Percentiles rank a stretch among this genome's conserved stretches.
Conservation (phyloP, 2,888 invertebrate species). For the Eupeodes luniger region DNA sequence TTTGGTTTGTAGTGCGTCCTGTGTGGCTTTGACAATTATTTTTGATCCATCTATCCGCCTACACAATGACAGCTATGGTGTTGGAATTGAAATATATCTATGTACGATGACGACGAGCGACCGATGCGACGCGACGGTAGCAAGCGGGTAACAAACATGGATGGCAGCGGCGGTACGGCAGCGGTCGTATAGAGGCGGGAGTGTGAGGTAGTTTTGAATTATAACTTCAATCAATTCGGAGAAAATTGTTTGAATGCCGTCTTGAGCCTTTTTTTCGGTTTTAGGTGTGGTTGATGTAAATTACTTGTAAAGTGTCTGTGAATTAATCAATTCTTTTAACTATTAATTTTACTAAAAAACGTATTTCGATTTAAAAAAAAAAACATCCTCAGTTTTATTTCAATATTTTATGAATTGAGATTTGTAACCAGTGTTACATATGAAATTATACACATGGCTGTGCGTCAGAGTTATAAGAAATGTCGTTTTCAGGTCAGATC, state of each 20-base stretch:
- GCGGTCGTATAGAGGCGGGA: too few species aligned
- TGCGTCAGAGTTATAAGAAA: too few species aligned
- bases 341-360: not conserved
- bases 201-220: not conserved
- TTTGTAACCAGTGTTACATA: too few species aligned
- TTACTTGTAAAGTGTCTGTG: slow-evolving; percentile 11
- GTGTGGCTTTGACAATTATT: slow-evolving; percentile 73
- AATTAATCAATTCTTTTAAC: slow-evolving; percentile 9
- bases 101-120: not conserved
- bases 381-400: too few species aligned
- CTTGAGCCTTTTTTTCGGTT: not conserved
- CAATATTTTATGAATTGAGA: too few species aligned
- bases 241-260: slow-evolving; percentile 49
- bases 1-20: slow-evolving; percentile 57
- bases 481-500: too few species aligned
- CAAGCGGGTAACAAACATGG: too few species aligned
- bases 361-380: too few species aligned
- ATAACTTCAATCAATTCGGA: slow-evolving; percentile 56
- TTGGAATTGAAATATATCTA: too few species aligned
- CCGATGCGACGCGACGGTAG: too few species aligned
- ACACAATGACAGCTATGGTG: slow-evolving; percentile 33
- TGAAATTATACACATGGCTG: too few species aligned
- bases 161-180: too few species aligned
- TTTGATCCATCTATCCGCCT: slow-evolving; percentile 72
- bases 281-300: slow-evolving; percentile 64